These are phyloP conservation scores for Pygmarrhopalites habei DNA, from an alignment of 1,140 invertebrate genomes.

Conservation along the genomic window DNA sequence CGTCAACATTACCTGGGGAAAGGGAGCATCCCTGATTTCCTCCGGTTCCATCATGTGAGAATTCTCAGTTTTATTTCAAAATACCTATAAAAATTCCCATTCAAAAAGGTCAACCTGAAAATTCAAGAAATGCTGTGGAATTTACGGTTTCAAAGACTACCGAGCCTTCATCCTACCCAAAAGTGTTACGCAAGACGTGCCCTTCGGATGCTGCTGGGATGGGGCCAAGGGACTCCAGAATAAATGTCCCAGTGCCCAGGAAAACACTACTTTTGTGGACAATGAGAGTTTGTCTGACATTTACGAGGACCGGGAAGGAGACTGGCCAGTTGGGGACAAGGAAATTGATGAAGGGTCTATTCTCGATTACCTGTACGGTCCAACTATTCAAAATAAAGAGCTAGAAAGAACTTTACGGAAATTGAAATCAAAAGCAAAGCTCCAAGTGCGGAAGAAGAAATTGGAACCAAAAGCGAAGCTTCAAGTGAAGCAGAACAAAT, in stretches of 20 bases:
- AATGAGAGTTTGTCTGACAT: too few relatives aligned
- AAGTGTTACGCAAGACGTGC: neutral
- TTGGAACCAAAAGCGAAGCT: too few relatives aligned
- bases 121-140: neutral
- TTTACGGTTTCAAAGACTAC: constrained; percentile 3
- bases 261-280: too few relatives aligned
- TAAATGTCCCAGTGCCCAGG: neutral
- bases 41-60: neutral
- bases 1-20: neutral
- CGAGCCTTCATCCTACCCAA: neutral
- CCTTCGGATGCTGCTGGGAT: neutral
- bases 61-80: neutral
- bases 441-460: too few relatives aligned
- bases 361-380: too few relatives aligned
- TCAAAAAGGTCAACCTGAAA: neutral
- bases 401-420: too few relatives aligned
- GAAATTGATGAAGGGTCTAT: too few relatives aligned
- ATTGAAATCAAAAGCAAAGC: too few relatives aligned
- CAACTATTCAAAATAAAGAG: too few relatives aligned
- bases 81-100: neutral
- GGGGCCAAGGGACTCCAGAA: neutral
- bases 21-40: neutral
- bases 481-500: too few relatives aligned
- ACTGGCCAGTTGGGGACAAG: too few relatives aligned
- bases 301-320: too few relatives aligned